Base-by-base conservation (phyloP, 2,113 vertebrate species). In the Oxyura jamaicensis region DNA sequence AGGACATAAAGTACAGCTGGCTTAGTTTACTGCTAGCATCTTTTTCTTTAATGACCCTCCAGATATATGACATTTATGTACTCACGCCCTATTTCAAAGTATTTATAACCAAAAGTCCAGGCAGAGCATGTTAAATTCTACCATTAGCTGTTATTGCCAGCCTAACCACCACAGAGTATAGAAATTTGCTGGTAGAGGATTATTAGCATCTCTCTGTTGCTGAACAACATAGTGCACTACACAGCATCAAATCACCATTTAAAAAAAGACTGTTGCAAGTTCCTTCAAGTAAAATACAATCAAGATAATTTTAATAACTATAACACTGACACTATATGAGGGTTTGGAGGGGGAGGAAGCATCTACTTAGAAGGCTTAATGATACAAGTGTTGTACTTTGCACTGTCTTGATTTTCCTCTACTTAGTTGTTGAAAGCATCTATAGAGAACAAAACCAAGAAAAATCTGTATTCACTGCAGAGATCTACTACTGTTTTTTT, bases 1-100 rank as follows among this genome's bases (percentile, higher is more conserved):
- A 81, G 69, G 62, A 86, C 66, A 80, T 42, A 78, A 84, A 58
- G 35, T 86, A 26, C 86, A 92, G 90, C 93, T 95, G 95, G 25
- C 63, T 92, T 52, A 3, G 7, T 73, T 94, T 88, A 41, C 44
- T 80, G 68, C 83, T 87, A 87, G 84, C 82, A 77, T 72, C 28
- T 81, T 41, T 31, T 46, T 41, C 10, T 58, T 63, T 36, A 79
- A 81, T 14, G 28, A 35, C 76, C 65, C 39, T 46, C 50, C 60
- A 83, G 84, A 77, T 50, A 62, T 2, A 7, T 11, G 25, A 8
- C 5, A 1, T 72, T 92, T 84, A 23, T 8, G 20, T 26, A 36
- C 31, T 79, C 28, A 22, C 78, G 85, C 76, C 48, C 36, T 41
- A 2, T 35, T 56, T 68, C 2, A 73, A 77, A 73, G 52, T 20